A percentile compares a stretch with the other conserved stretches of the same genome.
phyloP scores from a whole-genome alignment of 2,113 vertebrate genomes.

The Oncorhynchus masou region DNA sequence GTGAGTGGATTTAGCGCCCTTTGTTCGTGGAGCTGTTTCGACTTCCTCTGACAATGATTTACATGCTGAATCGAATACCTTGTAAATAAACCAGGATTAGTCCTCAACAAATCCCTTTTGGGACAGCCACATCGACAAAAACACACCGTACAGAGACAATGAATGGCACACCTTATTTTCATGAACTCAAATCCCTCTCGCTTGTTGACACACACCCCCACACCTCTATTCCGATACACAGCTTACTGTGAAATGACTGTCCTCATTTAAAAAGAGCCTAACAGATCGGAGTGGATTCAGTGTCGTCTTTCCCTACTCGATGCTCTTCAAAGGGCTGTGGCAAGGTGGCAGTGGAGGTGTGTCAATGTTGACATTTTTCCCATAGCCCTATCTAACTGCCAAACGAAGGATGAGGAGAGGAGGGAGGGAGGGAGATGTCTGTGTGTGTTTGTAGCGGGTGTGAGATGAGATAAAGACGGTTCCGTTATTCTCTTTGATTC shows the following conservation, averaged over 20 bases:
- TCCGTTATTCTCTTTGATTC: conserved; percentile 56
- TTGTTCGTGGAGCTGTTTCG: conserved; percentile 53
- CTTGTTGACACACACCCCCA: conserved; percentile 37
- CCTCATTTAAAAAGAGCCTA: conserved; percentile 39
- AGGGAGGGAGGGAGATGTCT: conserved; percentile 17
- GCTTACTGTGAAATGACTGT: conserved; percentile 21
- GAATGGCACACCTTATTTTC: conserved; percentile 42
- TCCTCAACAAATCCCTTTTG: conserved; percentile 52
- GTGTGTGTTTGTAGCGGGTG: not conserved
- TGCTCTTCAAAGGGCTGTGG: conserved; percentile 41
- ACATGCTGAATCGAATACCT: conserved; percentile 61
- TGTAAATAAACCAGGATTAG: conserved; percentile 63
- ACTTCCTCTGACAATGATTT: conserved; percentile 56
- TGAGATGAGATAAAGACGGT: conserved; percentile 28
- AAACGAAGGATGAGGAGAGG: not conserved
- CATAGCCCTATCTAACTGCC: not conserved
- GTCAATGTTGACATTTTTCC: not conserved
- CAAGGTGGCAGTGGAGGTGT: conserved; percentile 34
- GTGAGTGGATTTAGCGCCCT: conserved; percentile 42
- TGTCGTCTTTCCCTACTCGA: conserved; percentile 36
- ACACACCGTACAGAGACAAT: conserved; percentile 21
- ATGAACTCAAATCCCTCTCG: conserved; percentile 26
- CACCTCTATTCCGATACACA: conserved; percentile 5
- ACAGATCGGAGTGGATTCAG: not conserved
- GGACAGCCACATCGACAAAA: conserved; percentile 36